Evolutionary conservation across 2,888 invertebrate genomes (phyloP).

Genomic region (Cryptops parisi): DNA sequence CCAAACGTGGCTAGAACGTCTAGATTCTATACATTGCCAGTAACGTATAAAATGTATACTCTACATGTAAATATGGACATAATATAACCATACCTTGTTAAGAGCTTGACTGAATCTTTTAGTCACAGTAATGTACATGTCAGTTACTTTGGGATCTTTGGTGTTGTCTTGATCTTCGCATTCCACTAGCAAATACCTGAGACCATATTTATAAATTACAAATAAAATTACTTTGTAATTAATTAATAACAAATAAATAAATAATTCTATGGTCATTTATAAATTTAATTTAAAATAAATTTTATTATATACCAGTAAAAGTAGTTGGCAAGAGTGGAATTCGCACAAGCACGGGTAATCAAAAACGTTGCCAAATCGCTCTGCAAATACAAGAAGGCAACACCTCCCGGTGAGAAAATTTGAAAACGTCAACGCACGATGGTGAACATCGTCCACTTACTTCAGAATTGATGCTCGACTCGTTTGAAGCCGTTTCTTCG

Average conservation of each 20-base stretch:
- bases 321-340: conserved; percentile 84
- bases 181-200: conserved; percentile 68
- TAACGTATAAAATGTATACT: no score
- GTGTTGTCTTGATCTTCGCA: conserved; percentile 63
- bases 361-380: conserved; percentile 76
- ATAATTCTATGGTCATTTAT: neutral
- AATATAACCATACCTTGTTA: conserved; percentile 26
- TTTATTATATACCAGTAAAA: conserved; percentile 62
- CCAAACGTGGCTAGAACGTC: no score
- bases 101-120: conserved; percentile 62
- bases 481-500: neutral
- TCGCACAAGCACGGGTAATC: conserved; percentile 72
- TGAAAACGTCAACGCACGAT: no score
- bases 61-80: conserved; percentile 5
- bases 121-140: conserved; percentile 83
- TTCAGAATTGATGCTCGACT: neutral
- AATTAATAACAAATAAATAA: no score
- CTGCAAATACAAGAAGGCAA: no score
- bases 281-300: neutral
- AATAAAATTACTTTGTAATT: neutral
- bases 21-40: no score
- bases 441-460: neutral
- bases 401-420: neutral
- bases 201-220: neutral
- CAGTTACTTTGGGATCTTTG: conserved; percentile 54